These are phyloP conservation scores for Rhynchotus rufescens DNA, from an alignment of 2,797 vertebrate species.

Conservation along the genomic window DNA sequence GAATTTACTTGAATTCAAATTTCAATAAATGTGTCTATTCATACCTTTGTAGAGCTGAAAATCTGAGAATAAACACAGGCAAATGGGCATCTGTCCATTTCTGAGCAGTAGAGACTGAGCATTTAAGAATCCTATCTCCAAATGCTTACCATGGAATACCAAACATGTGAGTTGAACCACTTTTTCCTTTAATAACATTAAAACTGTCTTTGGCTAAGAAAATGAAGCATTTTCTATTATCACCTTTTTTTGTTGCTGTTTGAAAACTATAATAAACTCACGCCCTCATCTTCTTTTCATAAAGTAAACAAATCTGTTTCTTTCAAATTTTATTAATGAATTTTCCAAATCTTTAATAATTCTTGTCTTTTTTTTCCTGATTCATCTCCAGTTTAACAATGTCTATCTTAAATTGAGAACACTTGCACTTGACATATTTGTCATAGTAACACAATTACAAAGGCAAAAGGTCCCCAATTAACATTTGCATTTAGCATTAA, in stretches of 20 bases:
- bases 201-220: not conserved
- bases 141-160: not conserved
- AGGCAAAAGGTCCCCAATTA: not conserved
- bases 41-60: not conserved
- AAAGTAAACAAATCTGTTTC: constrained; percentile 9
- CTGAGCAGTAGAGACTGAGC: not conserved
- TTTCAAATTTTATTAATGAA: not conserved
- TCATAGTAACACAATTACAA: not conserved
- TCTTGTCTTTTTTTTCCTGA: constrained; percentile 12
- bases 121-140: not conserved
- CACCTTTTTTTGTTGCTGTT: not conserved
- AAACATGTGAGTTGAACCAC: not conserved
- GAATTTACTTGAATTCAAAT: not conserved
- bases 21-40: not conserved
- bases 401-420: constrained; percentile 32
- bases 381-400: constrained; percentile 25
- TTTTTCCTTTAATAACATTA: not conserved
- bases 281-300: not conserved
- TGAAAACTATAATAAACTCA: not conserved
- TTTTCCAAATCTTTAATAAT: not conserved
- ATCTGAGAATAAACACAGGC: not conserved
- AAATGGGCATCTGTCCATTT: not conserved
- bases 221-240: not conserved
- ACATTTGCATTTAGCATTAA: not conserved
- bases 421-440: constrained; percentile 13